Percentiles rank a stretch among this genome's conserved stretches.
These are phyloP conservation scores for Onychostruthus taczanowskii DNA, from an alignment of 2,113 vertebrate genomes.

Conservation along the genomic window DNA sequence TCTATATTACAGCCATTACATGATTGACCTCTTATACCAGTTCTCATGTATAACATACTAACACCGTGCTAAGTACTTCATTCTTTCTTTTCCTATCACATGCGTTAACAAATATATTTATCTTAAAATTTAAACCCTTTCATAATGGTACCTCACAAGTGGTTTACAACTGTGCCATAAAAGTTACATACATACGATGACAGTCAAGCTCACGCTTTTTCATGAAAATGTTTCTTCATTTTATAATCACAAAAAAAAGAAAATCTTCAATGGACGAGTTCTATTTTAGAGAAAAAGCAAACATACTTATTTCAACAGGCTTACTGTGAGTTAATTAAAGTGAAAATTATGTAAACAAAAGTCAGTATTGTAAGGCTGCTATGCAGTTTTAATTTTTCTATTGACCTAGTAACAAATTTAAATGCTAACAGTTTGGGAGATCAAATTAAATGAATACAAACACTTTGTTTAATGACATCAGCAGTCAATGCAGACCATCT, in stretches of 20 bases:
- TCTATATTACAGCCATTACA: not conserved
- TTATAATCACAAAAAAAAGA: slow-evolving; percentile 35
- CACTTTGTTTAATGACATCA: slow-evolving; percentile 68
- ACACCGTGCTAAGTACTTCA: not conserved
- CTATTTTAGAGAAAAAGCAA: slow-evolving; percentile 47
- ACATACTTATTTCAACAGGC: slow-evolving; percentile 40
- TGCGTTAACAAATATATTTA: not conserved
- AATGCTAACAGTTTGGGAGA: slow-evolving; percentile 59
- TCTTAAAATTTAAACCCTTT: not conserved
- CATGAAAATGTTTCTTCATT: slow-evolving; percentile 39
- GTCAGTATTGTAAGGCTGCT: not conserved
- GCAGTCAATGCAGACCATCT: slow-evolving; percentile 64
- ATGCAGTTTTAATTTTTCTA: slow-evolving; percentile 54
- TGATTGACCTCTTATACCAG: not conserved
- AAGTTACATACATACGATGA: not conserved
- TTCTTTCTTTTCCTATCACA: not conserved
- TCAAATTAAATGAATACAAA: slow-evolving; percentile 74
- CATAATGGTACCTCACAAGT: not conserved
- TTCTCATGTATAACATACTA: not conserved
- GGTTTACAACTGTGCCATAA: not conserved
- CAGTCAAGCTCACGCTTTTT: not conserved
- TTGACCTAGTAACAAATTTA: slow-evolving; percentile 62
- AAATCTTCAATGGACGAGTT: not conserved
- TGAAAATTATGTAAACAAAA: slow-evolving; percentile 42
- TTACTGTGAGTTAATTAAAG: slow-evolving; percentile 50